Evolutionary conservation across 2,888 invertebrate species (phyloP), one percentile per base, ranked within the genome.

Genomic region (Melangyna quadrimaculata): DNA sequence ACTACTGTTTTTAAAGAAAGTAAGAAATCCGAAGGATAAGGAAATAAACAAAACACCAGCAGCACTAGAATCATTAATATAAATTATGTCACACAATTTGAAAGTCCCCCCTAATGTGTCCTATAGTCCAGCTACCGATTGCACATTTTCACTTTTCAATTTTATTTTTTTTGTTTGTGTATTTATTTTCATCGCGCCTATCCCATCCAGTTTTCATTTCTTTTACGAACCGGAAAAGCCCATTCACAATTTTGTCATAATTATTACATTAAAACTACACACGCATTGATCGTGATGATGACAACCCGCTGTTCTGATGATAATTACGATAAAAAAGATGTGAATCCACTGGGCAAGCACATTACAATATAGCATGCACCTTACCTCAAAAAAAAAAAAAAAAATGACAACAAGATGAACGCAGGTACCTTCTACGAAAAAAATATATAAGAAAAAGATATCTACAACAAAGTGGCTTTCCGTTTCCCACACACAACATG

Each of bases 11-110:
- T 7, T 27, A 1, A n/a, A 27, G 51, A 73, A 65, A 37, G 10
- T n/a, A 14, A n/a, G n/a, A n/a, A 40, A 29, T 17, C 22, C 17
- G 6, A 27, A 71, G 48, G 32, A 69, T 35, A 73, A 61, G 1
- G 9, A 45, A 14, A 43, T 27, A 27, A 37, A 43, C 40, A 48
- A 29, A 67, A 80, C 69, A 72, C 65, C 71, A 40, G 24, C 70
- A 55, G 51, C 63, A 10, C 61, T 17, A 70, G 35, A 22, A 84
- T 65, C 70, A 86, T 86, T 78, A 86, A 86, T 86, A 69, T 86
- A 81, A 86, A 86, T 86, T 81, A 81, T 86, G 86, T 86, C 86
- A 81, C 70, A 81, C 86, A 74, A 73, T 77, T 81, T 40, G 73
- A 63, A 69, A 65, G 59, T 55, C 51, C 29, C 79, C 67, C 77